Conservation (phyloP, 2,888 invertebrate genomes). For the Epinotia nisella region DNA sequence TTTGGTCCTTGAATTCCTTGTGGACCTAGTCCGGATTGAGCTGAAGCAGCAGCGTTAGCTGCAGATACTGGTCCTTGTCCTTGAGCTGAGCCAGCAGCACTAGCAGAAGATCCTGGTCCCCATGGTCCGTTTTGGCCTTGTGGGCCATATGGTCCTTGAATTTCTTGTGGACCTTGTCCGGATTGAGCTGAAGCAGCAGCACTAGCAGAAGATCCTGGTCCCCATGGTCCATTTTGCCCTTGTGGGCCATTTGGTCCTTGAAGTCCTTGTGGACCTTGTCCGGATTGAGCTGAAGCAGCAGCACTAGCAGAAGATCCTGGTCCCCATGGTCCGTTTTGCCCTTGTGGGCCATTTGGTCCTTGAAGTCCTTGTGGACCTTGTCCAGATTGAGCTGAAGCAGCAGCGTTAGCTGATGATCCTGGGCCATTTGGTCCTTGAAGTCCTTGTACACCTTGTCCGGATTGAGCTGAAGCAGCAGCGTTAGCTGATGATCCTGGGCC, state of each 20-base stretch:
- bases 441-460: slow-evolving; percentile 12
- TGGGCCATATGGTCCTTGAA: slow-evolving; percentile 2
- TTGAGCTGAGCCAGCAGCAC: too few relatives aligned
- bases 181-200: too few relatives aligned
- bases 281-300: too few relatives aligned
- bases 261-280: too few relatives aligned
- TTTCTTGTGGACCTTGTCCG: too few relatives aligned
- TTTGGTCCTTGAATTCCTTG: slow-evolving; percentile 15
- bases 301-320: too few relatives aligned
- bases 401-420: slow-evolving; percentile 17
- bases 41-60: slow-evolving; percentile 11
- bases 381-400: not conserved
- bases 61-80: slow-evolving; percentile 16
- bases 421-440: slow-evolving; percentile 3
- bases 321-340: not conserved
- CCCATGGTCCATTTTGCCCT: too few relatives aligned
- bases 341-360: slow-evolving; percentile 5
- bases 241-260: too few relatives aligned
- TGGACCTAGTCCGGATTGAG: slow-evolving; percentile 1
- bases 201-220: too few relatives aligned
- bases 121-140: too few relatives aligned
- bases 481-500: not conserved
- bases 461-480: slow-evolving; percentile 2
- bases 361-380: slow-evolving; percentile 21
- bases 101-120: too few relatives aligned